phyloP scores from a whole-genome alignment of 2,113 vertebrate genomes.

The Oryzias curvinotus region DNA sequence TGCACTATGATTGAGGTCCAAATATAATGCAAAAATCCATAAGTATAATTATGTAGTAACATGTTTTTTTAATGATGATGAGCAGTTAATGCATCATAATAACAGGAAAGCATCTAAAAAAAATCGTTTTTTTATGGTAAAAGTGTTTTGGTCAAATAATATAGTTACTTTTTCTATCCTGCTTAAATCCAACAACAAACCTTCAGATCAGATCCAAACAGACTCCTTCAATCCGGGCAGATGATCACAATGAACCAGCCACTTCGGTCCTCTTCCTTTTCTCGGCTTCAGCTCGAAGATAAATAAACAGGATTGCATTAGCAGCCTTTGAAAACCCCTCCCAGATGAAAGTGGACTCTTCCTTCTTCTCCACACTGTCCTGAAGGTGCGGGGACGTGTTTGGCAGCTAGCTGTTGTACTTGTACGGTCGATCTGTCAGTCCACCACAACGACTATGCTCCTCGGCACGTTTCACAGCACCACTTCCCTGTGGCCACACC shows the following conservation, averaged over 20 bases:
- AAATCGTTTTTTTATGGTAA: too few species aligned
- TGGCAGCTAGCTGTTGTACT: not conserved
- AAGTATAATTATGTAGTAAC: too few species aligned
- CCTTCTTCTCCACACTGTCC: conserved; percentile 44
- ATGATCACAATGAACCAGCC: not conserved
- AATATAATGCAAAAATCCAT: too few species aligned
- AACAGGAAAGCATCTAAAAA: too few species aligned
- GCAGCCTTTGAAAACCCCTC: conserved; percentile 3
- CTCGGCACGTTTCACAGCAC: conserved; percentile 43
- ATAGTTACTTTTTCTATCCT: not conserved
- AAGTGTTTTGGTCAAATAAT: too few species aligned
- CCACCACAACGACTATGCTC: conserved; percentile 41
- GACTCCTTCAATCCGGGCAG: conserved; percentile 10
- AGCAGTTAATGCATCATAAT: too few species aligned
- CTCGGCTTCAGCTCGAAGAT: not conserved
- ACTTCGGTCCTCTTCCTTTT: conserved; percentile 15
- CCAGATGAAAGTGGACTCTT: not conserved
- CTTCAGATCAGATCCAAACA: not conserved
- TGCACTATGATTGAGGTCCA: not conserved
- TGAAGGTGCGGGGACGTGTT: conserved; percentile 40
- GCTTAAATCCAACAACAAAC: conserved; percentile 12
- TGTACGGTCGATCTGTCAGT: not conserved
- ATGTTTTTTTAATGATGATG: too few species aligned
- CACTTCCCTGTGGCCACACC: conserved; percentile 23
- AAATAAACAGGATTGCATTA: not conserved